Conservation (phyloP, 1,140 invertebrate species). For the Drosophila littoralis region DNA sequence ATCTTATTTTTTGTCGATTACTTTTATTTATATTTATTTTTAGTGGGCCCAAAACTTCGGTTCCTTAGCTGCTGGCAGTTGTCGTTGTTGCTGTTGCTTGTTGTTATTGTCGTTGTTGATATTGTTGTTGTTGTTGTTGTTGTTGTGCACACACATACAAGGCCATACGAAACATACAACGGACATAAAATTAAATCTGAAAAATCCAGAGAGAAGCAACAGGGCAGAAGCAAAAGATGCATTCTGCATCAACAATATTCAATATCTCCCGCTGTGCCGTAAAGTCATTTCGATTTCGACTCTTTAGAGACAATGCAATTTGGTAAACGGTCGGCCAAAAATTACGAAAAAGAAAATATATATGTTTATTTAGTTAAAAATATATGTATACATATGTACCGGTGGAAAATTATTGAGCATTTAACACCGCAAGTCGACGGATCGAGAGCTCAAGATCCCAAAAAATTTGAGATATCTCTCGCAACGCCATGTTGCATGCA, state of each 20-base stretch:
- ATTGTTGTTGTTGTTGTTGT: constrained; percentile 6
- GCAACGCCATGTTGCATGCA: constrained; percentile 62
- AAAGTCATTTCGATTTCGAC: constrained; percentile 43
- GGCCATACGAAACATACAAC: constrained; percentile 75
- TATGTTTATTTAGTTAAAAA: not conserved
- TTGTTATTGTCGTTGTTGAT: too few species aligned
- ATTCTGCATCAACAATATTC: constrained; percentile 33
- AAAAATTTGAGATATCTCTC: constrained; percentile 42
- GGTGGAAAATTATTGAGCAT: constrained; percentile 73
- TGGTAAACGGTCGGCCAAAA: constrained; percentile 24
- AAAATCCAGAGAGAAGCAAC: constrained; percentile 42
- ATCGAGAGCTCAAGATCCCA: constrained; percentile 55
- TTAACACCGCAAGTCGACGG: constrained; percentile 63
- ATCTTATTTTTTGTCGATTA: constrained; percentile 54
- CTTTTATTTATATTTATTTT: constrained; percentile 66
- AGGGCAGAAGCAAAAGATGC: constrained; percentile 55
- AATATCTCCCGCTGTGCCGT: constrained; percentile 65
- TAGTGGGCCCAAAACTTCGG: constrained; percentile 62
- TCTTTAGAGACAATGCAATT: constrained; percentile 50
- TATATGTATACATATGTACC: constrained; percentile 29
- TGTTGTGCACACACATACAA: constrained; percentile 51
- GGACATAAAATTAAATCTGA: constrained; percentile 78
- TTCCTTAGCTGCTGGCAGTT: constrained; percentile 13
- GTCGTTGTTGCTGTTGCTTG: not conserved
- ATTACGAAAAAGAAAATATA: constrained; percentile 2